Conservation (phyloP, 1,140 invertebrate species). For the Drusus annulatus region DNA sequence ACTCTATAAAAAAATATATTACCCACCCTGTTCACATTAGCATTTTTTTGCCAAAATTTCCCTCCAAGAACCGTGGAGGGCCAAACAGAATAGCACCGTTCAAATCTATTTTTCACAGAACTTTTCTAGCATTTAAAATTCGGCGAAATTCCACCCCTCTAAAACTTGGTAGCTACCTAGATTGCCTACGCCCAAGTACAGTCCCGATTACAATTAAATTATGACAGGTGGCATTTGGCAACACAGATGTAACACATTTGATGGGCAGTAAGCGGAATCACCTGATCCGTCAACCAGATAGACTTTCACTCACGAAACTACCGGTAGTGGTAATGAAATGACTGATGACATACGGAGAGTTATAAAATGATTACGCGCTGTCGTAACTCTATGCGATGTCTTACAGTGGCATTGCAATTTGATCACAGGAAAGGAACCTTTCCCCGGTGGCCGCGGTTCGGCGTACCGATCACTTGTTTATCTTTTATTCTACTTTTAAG, state of each 20-base stretch:
- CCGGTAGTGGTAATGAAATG: neutral
- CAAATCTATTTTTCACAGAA: no score
- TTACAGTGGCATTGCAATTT: neutral
- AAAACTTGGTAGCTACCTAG: no score
- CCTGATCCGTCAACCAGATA: neutral
- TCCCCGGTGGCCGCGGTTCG: constrained; percentile 7
- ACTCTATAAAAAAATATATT: no score
- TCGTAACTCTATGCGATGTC: neutral
- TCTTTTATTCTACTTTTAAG: constrained; percentile 7
- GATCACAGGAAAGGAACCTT: constrained; percentile 39
- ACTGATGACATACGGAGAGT: neutral
- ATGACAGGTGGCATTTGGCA: neutral
- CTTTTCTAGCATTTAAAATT: no score
- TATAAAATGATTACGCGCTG: constrained; percentile 9
- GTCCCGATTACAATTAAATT: neutral
- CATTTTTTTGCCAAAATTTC: no score
- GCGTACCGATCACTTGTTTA: constrained; percentile 5
- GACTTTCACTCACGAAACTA: constrained; percentile 36
- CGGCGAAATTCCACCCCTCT: no score
- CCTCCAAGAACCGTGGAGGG: no score
- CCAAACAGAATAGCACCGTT: no score
- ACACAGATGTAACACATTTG: neutral
- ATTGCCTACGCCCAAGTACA: no score
- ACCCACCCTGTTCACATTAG: no score
- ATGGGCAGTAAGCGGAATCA: constrained; percentile 5